A percentile compares a stretch with the other conserved stretches of the same genome.
Conservation (phyloP, 2,113 vertebrate genomes). For the Cyprinodon brontotheroides region DNA sequence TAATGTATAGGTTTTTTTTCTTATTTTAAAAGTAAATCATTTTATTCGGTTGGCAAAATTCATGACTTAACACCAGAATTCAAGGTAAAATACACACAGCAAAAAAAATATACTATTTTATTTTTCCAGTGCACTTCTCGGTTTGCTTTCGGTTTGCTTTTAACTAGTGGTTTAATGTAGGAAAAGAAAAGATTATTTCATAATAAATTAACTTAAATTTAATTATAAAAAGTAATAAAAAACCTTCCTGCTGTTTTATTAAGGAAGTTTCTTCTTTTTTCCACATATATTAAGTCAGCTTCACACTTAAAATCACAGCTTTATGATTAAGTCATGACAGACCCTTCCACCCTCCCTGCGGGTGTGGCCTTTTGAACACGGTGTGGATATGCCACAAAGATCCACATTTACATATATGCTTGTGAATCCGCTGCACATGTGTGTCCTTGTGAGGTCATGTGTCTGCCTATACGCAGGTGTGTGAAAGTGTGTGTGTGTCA, state of each 20-base stretch:
- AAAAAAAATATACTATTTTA: too few relatives aligned
- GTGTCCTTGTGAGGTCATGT: constrained; percentile 12
- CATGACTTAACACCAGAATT: too few relatives aligned
- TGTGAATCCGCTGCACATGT: not conserved
- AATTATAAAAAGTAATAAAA: not conserved
- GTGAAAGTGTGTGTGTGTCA: constrained; percentile 55
- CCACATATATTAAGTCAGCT: not conserved
- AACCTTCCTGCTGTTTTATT: not conserved
- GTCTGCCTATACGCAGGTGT: constrained; percentile 47
- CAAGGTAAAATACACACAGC: too few relatives aligned
- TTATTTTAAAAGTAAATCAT: too few relatives aligned
- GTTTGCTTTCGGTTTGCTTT: too few relatives aligned
- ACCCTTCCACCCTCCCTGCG: constrained; percentile 38
- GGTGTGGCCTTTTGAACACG: constrained; percentile 31
- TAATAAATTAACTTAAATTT: not conserved
- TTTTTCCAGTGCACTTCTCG: too few relatives aligned
- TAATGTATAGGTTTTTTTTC: too few relatives aligned
- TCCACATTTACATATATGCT: constrained; percentile 32
- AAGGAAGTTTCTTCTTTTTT: not conserved
- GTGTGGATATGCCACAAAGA: constrained; percentile 24
- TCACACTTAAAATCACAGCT: constrained; percentile 23
- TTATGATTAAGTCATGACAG: constrained; percentile 70
- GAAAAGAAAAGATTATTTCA: not conserved
- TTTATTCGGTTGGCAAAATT: too few relatives aligned
- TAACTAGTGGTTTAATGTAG: not conserved